A percentile compares a stretch with the other conserved stretches of the same genome.
phyloP scores from a whole-genome alignment of 2,797 vertebrate genomes.

The Peromyscus nudipes region DNA sequence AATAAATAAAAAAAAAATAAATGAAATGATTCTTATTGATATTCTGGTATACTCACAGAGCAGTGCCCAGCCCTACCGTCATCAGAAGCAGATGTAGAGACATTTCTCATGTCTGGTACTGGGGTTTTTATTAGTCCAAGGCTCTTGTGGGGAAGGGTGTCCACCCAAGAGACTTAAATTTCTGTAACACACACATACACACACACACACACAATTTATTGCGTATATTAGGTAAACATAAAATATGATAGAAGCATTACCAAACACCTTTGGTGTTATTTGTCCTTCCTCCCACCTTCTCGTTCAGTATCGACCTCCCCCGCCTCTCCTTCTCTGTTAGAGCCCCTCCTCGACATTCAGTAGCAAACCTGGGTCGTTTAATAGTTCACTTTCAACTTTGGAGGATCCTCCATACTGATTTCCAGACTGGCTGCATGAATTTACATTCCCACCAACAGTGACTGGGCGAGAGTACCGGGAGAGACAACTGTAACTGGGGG shows the following conservation, averaged over 20 bases:
- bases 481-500: too few relatives aligned
- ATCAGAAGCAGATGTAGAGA: background rate
- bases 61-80: too few relatives aligned
- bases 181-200: background rate
- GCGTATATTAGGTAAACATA: background rate
- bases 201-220: background rate
- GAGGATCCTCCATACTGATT: background rate
- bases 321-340: background rate
- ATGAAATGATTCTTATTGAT: background rate
- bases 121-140: background rate
- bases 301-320: background rate
- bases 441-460: background rate
- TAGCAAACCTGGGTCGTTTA: background rate
- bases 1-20: background rate
- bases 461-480: too few relatives aligned
- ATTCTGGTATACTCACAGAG: background rate
- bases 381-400: background rate
- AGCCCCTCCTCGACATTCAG: background rate
- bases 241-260: background rate
- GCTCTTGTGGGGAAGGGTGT: background rate
- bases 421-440: background rate
- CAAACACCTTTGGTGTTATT: background rate
- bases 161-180: background rate
- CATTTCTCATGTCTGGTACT: background rate
- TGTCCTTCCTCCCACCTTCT: background rate